These are phyloP conservation scores for Elaphurus davidianus DNA, from an alignment of 2,113 vertebrate species.

Conservation along the genomic window DNA sequence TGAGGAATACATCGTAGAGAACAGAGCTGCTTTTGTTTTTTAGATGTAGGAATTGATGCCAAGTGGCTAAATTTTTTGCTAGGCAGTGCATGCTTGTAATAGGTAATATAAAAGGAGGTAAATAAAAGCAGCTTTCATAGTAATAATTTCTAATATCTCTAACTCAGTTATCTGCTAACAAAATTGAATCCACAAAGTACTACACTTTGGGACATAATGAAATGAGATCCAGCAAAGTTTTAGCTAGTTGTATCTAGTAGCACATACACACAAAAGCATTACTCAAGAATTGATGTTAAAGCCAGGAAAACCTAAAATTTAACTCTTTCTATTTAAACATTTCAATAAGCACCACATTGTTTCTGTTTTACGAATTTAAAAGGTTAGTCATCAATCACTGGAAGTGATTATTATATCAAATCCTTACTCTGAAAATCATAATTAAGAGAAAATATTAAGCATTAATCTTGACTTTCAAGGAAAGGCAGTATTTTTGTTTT, in stretches of 20 bases:
- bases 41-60: not conserved
- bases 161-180: not conserved
- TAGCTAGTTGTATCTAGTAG: not conserved
- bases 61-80: conserved; percentile 2
- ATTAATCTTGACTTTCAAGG: not conserved
- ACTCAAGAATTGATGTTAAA: not conserved
- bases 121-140: conserved; percentile 2
- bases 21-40: conserved; percentile 3
- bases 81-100: not conserved
- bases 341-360: not conserved
- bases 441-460: not conserved
- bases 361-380: conserved; percentile 26
- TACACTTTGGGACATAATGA: not conserved
- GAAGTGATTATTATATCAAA: not conserved
- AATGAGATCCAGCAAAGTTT: not conserved
- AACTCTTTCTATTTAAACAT: not conserved
- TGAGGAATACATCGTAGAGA: not conserved
- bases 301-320: not conserved
- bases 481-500: not conserved
- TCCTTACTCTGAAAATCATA: not conserved
- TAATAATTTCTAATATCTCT: conserved; percentile 9
- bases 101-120: not conserved
- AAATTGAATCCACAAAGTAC: not conserved
- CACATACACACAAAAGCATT: not conserved
- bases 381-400: not conserved